Base-by-base conservation (phyloP, 2,888 invertebrate species). In the Orthosia gracilis region DNA sequence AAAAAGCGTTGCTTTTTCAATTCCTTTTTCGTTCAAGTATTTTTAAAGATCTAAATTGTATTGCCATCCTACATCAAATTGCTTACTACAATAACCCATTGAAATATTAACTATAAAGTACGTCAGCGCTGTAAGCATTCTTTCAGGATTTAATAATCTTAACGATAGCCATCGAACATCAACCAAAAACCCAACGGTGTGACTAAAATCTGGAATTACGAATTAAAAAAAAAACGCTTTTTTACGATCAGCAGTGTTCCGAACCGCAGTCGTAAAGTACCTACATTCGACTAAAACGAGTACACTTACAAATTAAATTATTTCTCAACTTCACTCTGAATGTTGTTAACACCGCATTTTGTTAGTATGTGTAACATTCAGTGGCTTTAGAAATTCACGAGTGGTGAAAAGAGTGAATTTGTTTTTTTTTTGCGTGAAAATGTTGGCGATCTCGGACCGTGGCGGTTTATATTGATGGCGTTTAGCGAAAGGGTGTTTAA, bases 261-360 rank as follows among this genome's bases (percentile, higher is more conserved):
- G 64, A 45, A 79, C 82, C 87, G 75, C 83, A 85, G 84, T 87
- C 90, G 87, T 90, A 88, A 90, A 90, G 82, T 79, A 81, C n/a
- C n/a, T n/a, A n/a, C 78, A 83, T 81, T 84, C 75, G 69, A 65
- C 73, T 72, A 78, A 83, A 83, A 85, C 82, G 80, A 86, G 86
- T 78, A 72, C 81, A 73, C 86, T 86, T 79, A 80, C 70, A 83
- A 82, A 83, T 86, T 83, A 83, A 80, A 83, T 83, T 85, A 85
- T 80, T 85, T 84, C 73, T 69, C 70, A 73, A 84, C 80, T 82
- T 74, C 71, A 67, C 73, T 76, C 64, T 23, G 67, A 79, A 78
- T 68, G 69, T 70, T 80, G 69, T 76, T 74, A 83, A 76, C 66
- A 52, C 65, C 57, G 79, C 13, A 61, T 61, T 76, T 69, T 13